These are phyloP conservation scores for Macrotus californicus DNA, from an alignment of 2,113 vertebrate species.

Conservation along the genomic window DNA sequence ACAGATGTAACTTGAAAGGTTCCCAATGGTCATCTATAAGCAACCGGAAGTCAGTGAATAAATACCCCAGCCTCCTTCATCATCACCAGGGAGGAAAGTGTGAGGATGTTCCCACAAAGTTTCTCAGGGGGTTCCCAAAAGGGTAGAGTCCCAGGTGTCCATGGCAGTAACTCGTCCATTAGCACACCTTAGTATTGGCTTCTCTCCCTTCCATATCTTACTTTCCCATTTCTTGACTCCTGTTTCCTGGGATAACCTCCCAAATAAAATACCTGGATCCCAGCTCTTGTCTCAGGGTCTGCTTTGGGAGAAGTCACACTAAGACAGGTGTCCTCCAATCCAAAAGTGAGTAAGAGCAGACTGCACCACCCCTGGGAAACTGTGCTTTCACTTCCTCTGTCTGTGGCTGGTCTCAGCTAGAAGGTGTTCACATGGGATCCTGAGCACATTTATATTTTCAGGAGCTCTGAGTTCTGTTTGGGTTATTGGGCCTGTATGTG, in stretches of 20 bases:
- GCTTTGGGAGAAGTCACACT: background rate
- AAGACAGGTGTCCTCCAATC: background rate
- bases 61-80: background rate
- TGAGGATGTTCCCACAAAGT: background rate
- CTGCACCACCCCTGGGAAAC: background rate
- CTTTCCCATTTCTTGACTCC: background rate
- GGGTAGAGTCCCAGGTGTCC: background rate
- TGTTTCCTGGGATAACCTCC: background rate
- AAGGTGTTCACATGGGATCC: background rate
- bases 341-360: background rate
- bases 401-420: background rate
- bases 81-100: background rate
- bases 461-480: background rate
- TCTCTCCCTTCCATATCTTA: background rate
- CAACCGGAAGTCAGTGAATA: background rate
- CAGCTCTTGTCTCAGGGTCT: background rate
- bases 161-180: background rate
- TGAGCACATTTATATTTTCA: slow-evolving; percentile 9
- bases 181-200: background rate
- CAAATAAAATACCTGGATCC: background rate
- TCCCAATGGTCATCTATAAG: background rate
- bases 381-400: background rate
- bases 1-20: background rate
- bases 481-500: background rate
- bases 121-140: background rate